phyloP scores from a whole-genome alignment of 1,140 invertebrate species.

The Armadillidium nasatum region DNA sequence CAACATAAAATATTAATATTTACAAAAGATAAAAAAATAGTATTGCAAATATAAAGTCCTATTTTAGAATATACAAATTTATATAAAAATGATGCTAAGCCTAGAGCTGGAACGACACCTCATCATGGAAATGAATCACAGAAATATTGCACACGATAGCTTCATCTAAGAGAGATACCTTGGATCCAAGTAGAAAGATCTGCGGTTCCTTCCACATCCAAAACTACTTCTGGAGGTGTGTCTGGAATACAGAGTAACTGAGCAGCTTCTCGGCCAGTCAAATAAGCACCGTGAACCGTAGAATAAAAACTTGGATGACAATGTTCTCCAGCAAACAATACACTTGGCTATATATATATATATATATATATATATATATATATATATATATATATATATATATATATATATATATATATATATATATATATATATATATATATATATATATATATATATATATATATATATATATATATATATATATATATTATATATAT shows the following conservation, averaged over 20 bases:
- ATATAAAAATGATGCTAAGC: too few species aligned
- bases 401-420: slow-evolving; percentile 1
- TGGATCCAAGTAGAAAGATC: slow-evolving; percentile 81
- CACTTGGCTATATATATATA: slow-evolving; percentile 59
- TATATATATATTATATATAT: too few species aligned
- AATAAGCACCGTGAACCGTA: slow-evolving; percentile 87
- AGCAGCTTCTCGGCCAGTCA: slow-evolving; percentile 80
- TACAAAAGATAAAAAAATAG: too few species aligned
- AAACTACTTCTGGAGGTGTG: slow-evolving; percentile 54
- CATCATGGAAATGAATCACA: too few species aligned
- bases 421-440: slow-evolving; percentile 2
- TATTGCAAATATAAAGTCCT: too few species aligned
- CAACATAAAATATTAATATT: too few species aligned
- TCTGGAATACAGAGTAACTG: slow-evolving; percentile 61
- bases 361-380: background rate
- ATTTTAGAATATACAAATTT: too few species aligned
- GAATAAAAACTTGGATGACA: slow-evolving; percentile 91
- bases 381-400: too few species aligned
- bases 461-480: too few species aligned
- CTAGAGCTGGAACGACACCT: too few species aligned
- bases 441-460: too few species aligned
- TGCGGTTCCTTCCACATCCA: slow-evolving; percentile 63
- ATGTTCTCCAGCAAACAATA: slow-evolving; percentile 89
- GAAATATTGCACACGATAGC: background rate
- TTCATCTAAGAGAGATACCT: slow-evolving; percentile 62